These are phyloP conservation scores for Leptodirus hochenwartii DNA, from an alignment of 2,888 invertebrate genomes.

Conservation along the genomic window DNA sequence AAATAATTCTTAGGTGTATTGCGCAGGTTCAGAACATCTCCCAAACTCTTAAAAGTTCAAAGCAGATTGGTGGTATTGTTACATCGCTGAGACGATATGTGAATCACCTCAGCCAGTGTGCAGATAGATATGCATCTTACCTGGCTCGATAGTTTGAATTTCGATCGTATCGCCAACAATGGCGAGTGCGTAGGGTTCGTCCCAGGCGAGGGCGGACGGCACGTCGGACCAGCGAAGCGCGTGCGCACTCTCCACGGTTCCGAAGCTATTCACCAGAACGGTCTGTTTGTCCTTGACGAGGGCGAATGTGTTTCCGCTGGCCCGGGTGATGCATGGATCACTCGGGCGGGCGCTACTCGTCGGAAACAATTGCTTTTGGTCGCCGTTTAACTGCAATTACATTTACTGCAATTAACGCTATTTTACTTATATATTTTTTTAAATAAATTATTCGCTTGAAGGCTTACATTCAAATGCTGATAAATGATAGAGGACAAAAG, in stretches of 20 bases:
- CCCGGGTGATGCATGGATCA: conserved; percentile 68
- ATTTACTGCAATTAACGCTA: conserved; percentile 4
- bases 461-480: conserved; percentile 1
- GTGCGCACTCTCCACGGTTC: conserved; percentile 47
- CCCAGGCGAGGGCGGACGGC: conserved; percentile 65
- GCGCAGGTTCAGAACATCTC: too few relatives aligned
- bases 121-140: too few relatives aligned
- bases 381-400: conserved; percentile 30
- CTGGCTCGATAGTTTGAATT: conserved; percentile 54
- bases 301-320: conserved; percentile 57
- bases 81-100: too few relatives aligned
- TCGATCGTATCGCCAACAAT: conserved; percentile 68
- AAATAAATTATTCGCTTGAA: conserved; percentile 3
- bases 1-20: too few relatives aligned
- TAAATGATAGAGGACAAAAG: too few relatives aligned
- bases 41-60: too few relatives aligned
- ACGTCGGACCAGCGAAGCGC: conserved; percentile 66
- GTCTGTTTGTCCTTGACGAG: conserved; percentile 77
- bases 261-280: conserved; percentile 63
- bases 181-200: conserved; percentile 82
- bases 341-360: conserved; percentile 59
- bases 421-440: conserved; percentile 1
- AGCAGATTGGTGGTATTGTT: too few relatives aligned
- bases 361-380: conserved; percentile 51
- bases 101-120: too few relatives aligned